Percentiles rank a stretch among this genome's conserved stretches.
These are phyloP conservation scores for Erinaceus europaeus DNA, from an alignment of 2,113 vertebrate species.

Conservation along the genomic window DNA sequence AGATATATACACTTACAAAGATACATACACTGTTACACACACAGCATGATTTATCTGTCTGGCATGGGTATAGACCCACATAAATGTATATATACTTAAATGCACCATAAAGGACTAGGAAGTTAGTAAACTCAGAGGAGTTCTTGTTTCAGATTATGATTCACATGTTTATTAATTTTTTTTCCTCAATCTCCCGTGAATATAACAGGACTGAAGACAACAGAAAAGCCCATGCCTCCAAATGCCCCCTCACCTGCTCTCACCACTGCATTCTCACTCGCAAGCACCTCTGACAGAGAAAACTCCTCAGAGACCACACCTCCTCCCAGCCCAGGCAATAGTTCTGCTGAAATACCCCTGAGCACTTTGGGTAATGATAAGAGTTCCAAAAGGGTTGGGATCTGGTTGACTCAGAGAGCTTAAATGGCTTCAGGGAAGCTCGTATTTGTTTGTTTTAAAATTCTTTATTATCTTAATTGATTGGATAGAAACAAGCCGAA, in stretches of 20 bases:
- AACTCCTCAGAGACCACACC: constrained; percentile 1
- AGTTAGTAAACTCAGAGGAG: no score
- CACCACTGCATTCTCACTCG: constrained; percentile 57
- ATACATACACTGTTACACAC: fast-evolving
- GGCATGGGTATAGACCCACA: fast-evolving
- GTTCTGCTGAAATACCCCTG: neutral
- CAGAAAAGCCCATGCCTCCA: neutral
- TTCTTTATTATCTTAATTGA: no score
- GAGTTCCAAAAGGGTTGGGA: neutral
- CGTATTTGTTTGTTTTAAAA: no score
- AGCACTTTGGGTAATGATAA: neutral
- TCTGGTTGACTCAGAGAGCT: neutral
- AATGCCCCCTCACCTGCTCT: neutral
- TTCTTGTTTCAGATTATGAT: neutral
- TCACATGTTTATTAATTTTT: neutral
- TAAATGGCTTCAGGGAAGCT: neutral
- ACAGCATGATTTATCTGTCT: fast-evolving
- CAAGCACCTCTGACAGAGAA: constrained; percentile 68
- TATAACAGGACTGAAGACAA: neutral
- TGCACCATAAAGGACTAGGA: fast-evolving
- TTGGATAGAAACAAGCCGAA: no score
- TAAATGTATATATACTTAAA: fast-evolving
- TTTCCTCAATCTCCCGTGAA: neutral
- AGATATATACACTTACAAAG: neutral
- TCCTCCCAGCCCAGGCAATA: neutral